A percentile compares a stretch with the other conserved stretches of the same genome.
phyloP scores from a whole-genome alignment of 2,797 vertebrate genomes.

The Orestias chungarensis region DNA sequence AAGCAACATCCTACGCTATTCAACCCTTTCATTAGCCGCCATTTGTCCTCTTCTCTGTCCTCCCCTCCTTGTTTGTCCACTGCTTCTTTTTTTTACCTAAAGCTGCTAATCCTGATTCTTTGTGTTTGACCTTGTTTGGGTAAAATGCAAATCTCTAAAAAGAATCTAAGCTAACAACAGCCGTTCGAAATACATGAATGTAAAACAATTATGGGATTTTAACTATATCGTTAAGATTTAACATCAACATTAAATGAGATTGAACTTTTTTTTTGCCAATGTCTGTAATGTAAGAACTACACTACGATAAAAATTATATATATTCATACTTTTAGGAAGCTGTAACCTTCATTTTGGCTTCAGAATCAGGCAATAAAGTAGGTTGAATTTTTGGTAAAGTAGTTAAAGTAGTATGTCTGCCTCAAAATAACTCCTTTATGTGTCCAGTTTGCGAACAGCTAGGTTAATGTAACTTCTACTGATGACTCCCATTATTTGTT shows the following conservation, averaged over 20 bases:
- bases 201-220: too few relatives aligned
- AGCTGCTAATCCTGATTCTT: not conserved
- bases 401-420: not conserved
- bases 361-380: not conserved
- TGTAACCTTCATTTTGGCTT: not conserved
- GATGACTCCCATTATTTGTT: constrained; percentile 34
- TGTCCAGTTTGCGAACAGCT: not conserved
- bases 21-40: not conserved
- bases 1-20: not conserved
- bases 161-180: not conserved
- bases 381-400: not conserved
- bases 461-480: constrained; percentile 6
- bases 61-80: not conserved
- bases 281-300: not conserved
- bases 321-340: not conserved
- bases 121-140: not conserved
- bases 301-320: too few relatives aligned
- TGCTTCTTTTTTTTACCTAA: not conserved
- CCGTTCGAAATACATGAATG: not conserved
- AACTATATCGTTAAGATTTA: too few relatives aligned
- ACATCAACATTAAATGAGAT: too few relatives aligned
- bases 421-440: not conserved
- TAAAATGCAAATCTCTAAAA: not conserved
- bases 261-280: too few relatives aligned
- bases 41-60: not conserved